Conservation (phyloP, 2,797 vertebrate genomes). For the Gobio occitaniae region DNA sequence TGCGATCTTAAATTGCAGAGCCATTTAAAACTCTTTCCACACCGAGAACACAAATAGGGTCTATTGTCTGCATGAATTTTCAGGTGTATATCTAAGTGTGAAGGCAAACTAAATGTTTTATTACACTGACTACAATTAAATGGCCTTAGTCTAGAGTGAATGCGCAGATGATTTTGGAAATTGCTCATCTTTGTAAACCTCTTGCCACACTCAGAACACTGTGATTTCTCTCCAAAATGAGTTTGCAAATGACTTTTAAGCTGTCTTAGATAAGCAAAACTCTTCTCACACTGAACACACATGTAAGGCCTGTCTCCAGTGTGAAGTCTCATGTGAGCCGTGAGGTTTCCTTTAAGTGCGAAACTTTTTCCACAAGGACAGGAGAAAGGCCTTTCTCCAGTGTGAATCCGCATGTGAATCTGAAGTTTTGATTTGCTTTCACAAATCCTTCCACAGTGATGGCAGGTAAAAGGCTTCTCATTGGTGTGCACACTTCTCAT, state of each 20-base stretch:
- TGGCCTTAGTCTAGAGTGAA: constrained; percentile 16
- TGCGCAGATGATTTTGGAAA: constrained; percentile 14
- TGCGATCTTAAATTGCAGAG: constrained; percentile 21
- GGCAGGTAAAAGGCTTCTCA: constrained; percentile 21
- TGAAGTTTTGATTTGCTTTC: constrained; percentile 17
- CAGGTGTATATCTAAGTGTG: constrained; percentile 28
- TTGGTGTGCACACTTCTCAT: constrained; percentile 19
- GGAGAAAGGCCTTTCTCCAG: constrained; percentile 15
- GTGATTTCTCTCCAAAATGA: constrained; percentile 16
- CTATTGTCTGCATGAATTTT: not conserved
- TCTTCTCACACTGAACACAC: constrained; percentile 18
- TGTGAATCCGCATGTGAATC: constrained; percentile 31
- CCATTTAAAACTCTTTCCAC: constrained; percentile 25
- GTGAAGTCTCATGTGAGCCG: constrained; percentile 24
- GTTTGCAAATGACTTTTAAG: constrained; percentile 9
- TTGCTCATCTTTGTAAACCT: constrained; percentile 11
- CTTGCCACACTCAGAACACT: constrained; percentile 27
- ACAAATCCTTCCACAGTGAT: constrained; percentile 27
- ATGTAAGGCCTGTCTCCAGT: constrained; percentile 21
- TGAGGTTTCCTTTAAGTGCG: constrained; percentile 12
- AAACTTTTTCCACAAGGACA: constrained; percentile 22
- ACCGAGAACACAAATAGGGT: constrained; percentile 19
- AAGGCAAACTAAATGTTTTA: not conserved
- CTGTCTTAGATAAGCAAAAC: constrained; percentile 22
- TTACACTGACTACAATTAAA: constrained; percentile 4